Evolutionary conservation across 1,140 invertebrate genomes (phyloP), one percentile per base, ranked within the genome.

Genomic region (Heliconius melpomene): DNA sequence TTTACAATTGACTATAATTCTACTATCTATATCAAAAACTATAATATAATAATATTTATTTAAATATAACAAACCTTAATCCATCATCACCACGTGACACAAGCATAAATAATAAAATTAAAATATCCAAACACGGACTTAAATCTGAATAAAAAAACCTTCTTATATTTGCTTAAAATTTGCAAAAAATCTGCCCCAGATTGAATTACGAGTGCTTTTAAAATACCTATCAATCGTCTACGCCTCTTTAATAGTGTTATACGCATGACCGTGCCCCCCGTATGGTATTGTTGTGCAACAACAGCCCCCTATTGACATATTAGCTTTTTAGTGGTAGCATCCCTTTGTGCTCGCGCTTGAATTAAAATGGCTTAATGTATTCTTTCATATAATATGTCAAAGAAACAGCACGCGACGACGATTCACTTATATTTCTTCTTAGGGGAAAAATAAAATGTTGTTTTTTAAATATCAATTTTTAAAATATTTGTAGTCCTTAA

Each of bases 201-300:
- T 74, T 29, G 50, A 60, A 74, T 78, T 78, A 78, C 77, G 75
- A 77, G 75, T 71, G 46, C 60, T 40, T 75, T 73, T 80, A 66
- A 80, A 80, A 46, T 77, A 71, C 83, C 90, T 84, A 93, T 93
- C 91, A 87, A 90, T 92, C 91, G 82, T 91, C 85, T 84, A 89
- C 85, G 89, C 79, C 72, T 80, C 66, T 70, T 80, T 80, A 71
- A 80, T 76, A 73, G 29, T 86, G 81, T 84, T 94, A 94, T 82
- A 90, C 90, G 88, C 88, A 86, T 91, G 89, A 88, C 87, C 88
- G 79, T 87, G 86, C 85, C 71, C 84, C 78, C 75, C 87, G 80
- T 88, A 91, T 85, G 75, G 77, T 71, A 90, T 92, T 93, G 91
- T 94, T 92, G 87, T 77, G 83, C 91, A 94, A 94, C 86, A 90